phyloP scores from a whole-genome alignment of 92 coral and sea anemone genomes.

The Plumapathes pennacea region DNA sequence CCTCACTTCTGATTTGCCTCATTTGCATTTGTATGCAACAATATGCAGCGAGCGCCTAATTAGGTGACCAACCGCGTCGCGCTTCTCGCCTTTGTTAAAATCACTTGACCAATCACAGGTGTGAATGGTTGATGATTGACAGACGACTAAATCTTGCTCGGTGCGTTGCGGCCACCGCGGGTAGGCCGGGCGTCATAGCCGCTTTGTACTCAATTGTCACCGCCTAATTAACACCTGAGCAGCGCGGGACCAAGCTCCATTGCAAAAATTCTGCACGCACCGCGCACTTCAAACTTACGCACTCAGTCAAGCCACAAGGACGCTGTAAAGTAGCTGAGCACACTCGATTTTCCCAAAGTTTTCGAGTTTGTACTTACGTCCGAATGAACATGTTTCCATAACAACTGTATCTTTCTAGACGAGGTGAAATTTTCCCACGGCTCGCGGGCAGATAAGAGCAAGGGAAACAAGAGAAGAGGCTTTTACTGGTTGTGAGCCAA shows the following conservation, averaged over 20 bases:
- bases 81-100: slow-evolving; percentile 36
- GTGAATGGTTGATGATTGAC: slow-evolving; percentile 34
- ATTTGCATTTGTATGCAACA: slow-evolving; percentile 80
- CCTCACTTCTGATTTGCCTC: slow-evolving; percentile 42
- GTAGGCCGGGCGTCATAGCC: too few species aligned
- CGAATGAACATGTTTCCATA: slow-evolving; percentile 3
- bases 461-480: too few species aligned
- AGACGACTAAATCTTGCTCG: slow-evolving; percentile 38
- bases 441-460: too few species aligned
- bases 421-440: slow-evolving; percentile 34
- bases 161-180: too few species aligned
- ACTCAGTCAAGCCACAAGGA: too few species aligned
- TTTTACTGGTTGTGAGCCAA: too few species aligned
- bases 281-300: too few species aligned
- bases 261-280: too few species aligned
- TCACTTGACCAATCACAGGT: slow-evolving; percentile 47
- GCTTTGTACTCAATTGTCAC: slow-evolving; percentile 10
- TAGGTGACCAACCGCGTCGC: slow-evolving; percentile 70
- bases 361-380: neutral
- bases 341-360: too few species aligned
- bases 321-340: too few species aligned
- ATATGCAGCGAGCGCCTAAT: slow-evolving; percentile 36
- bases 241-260: too few species aligned
- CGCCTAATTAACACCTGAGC: slow-evolving; percentile 39
- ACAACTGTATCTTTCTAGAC: slow-evolving; percentile 3